Evolutionary conservation across 2,113 vertebrate genomes (phyloP).

Genomic region (Rhadina sibilatrix): DNA sequence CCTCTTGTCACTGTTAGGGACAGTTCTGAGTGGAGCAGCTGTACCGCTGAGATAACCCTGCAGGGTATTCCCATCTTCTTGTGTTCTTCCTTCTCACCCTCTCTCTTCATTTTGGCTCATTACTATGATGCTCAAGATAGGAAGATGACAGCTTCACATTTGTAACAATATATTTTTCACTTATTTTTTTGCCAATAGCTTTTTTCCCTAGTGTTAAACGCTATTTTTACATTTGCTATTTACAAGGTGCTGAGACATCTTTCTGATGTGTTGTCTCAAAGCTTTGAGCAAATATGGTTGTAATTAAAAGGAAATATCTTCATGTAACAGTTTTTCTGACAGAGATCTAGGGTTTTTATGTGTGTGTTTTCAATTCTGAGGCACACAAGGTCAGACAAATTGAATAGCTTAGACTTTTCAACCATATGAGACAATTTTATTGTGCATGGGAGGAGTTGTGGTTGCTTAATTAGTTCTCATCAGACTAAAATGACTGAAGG

Average conservation of each 20-base stretch:
- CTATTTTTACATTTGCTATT: neutral
- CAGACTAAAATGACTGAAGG: neutral
- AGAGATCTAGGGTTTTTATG: fast-evolving
- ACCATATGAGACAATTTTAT: neutral
- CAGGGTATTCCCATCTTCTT: fast-evolving
- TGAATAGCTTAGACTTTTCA: neutral
- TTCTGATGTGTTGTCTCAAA: neutral
- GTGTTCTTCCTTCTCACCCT: neutral
- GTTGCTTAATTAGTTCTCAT: neutral
- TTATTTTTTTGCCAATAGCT: neutral
- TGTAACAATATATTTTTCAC: neutral
- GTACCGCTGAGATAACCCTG: neutral
- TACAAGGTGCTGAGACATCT: neutral
- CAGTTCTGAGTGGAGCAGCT: neutral
- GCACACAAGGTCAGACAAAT: neutral
- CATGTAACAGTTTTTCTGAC: neutral
- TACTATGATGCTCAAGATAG: neutral
- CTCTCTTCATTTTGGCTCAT: neutral
- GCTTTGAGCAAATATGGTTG: neutral
- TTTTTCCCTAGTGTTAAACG: neutral
- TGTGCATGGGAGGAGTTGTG: neutral
- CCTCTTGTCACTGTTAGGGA: neutral
- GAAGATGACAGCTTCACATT: neutral
- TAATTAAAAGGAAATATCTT: neutral
- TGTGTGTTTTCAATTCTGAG: neutral